Percentiles rank a stretch among this genome's conserved stretches.
Evolutionary conservation across 2,888 invertebrate species (phyloP).

Genomic region (Drosophila macrothrix): DNA sequence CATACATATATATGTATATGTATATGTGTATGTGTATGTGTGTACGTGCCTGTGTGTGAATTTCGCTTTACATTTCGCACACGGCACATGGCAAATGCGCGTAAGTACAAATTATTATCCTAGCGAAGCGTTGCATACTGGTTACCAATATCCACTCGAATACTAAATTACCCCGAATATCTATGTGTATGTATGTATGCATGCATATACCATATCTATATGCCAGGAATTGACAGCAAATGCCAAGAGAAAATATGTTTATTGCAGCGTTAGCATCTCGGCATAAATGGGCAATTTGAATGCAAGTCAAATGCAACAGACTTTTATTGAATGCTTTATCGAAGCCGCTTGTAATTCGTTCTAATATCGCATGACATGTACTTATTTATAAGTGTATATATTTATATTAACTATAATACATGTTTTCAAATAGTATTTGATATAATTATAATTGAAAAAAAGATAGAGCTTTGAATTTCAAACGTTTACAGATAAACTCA

Average conservation of each 20-base stretch:
- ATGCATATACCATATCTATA: neutral
- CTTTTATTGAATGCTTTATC: neutral
- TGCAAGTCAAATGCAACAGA: slow-evolving; percentile 1
- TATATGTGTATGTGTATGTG: neutral
- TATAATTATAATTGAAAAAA: no score
- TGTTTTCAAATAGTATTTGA: neutral
- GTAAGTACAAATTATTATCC: slow-evolving; percentile 49
- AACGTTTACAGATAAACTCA: no score
- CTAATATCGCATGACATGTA: neutral
- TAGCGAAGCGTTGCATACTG: slow-evolving; percentile 21
- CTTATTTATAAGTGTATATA: neutral
- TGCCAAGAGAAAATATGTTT: slow-evolving; percentile 2
- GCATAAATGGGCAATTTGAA: neutral
- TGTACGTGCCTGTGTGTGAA: neutral
- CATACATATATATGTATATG: neutral
- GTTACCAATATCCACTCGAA: slow-evolving; percentile 19
- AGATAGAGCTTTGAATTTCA: neutral
- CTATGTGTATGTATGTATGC: neutral
- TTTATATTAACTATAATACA: neutral
- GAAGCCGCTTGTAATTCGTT: neutral
- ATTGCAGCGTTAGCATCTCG: neutral
- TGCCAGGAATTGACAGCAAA: slow-evolving; percentile 21
- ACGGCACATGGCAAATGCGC: slow-evolving; percentile 41
- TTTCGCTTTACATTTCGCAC: slow-evolving; percentile 27
- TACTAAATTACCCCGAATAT: slow-evolving; percentile 28